Evolutionary conservation across 2,888 invertebrate species (phyloP), one percentile per base, ranked within the genome.

Genomic region (Epinotia brunnichana): DNA sequence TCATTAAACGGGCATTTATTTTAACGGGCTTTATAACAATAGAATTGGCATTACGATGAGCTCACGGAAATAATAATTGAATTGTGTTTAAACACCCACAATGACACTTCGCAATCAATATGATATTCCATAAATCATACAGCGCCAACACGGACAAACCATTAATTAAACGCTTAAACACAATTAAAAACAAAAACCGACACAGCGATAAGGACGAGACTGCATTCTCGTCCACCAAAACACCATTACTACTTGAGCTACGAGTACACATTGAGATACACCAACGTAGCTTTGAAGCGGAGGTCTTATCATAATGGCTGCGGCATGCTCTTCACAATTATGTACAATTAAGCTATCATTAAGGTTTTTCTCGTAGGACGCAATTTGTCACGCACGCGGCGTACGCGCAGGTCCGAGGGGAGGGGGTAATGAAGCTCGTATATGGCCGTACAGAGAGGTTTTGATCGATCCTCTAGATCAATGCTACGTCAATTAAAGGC

Each of bases 371-470:
- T 77, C 78, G 77, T 78, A 77, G 79, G 77, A 77, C 76, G 81
- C 85, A 87, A 87, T 88, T 87, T 85, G 87, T 87, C 85, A 87
- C 85, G 88, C 85, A 86, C 82, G 70, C 77, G 77, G 80, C 81
- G 78, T 73, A 70, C 70, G 79, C 78, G 74, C 78, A 61, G 51
- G 44, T 24, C 62, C 51, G 67, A 21, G 72, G 59, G 74, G 73
- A 57, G 74, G 70, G 75, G 63, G 81, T 83, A 81, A 83, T 77
- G 78, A 74, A 77, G 77, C 76, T 74, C 53, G 51, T 68, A 68
- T 51, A 68, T 56, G 68, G 72, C 19, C 11, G 24, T 24, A 72
- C 53, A 51, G 57, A 69, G 17, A 39, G 60, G 60, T 63, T 62
- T 69, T 68, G 63, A 73, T 69, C 57, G 57, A 68, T 48, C 35